Evolutionary conservation across 1,140 invertebrate genomes (phyloP).

Genomic region (Neodiprion virginianus): DNA sequence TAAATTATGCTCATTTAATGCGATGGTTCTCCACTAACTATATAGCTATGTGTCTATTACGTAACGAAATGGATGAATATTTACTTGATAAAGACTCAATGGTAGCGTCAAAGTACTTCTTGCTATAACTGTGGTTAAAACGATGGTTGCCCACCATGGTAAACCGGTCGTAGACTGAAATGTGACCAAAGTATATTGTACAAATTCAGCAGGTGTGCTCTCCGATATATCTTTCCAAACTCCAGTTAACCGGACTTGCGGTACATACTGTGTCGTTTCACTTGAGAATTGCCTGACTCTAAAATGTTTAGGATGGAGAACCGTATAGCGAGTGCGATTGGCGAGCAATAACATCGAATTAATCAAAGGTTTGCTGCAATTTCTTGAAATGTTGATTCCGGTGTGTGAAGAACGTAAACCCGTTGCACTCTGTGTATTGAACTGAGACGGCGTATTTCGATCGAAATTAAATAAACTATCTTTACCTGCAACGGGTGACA

Average conservation of each 20-base stretch:
- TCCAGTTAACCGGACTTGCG: constrained; percentile 30
- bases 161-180: constrained; percentile 76
- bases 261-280: constrained; percentile 27
- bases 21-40: neutral
- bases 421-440: no score
- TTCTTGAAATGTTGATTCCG: no score
- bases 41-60: constrained; percentile 10
- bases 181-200: constrained; percentile 70
- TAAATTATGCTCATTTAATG: constrained; percentile 9
- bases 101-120: constrained; percentile 76
- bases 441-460: no score
- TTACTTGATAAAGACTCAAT: constrained; percentile 73
- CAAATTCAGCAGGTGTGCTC: constrained; percentile 68
- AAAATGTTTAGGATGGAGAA: constrained; percentile 9
- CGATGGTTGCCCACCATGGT: constrained; percentile 85
- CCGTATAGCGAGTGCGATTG: no score
- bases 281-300: constrained; percentile 30
- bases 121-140: constrained; percentile 72
- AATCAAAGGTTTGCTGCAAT: no score
- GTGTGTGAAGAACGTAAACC: no score
- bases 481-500: no score
- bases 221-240: constrained; percentile 67
- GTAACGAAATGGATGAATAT: constrained; percentile 20
- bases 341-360: no score
- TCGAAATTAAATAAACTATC: no score